Evolutionary conservation across 1,140 invertebrate genomes (phyloP), one percentile per base, ranked within the genome.

Genomic region (Psix sp.): DNA sequence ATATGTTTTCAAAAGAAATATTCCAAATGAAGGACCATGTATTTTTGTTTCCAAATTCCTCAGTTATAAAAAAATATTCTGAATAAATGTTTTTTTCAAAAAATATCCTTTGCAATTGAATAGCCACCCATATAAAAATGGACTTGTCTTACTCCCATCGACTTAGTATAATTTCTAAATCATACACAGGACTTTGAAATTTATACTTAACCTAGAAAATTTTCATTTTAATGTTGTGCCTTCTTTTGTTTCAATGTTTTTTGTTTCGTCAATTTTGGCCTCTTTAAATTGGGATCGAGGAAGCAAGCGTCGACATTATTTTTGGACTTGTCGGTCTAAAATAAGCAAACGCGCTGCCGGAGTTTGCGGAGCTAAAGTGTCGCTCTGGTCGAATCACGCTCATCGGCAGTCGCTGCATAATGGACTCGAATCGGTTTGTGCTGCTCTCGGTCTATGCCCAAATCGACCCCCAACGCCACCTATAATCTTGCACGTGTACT

Each of bases 401-500:
- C 63, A 52, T 59, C 65, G 54, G 46, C 48, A 24, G 35, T 21
- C 31, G 17, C 56, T 16, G 45, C 48, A 56, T 35, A 71, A 71
- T 71, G 56, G 66, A 62, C 36, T n/a, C 10, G 49, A 71, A 71
- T 63, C 67, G 57, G 67, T 63, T 71, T 43, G 66, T 70, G 56
- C 16, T 59, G 39, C 24, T 62, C 43, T 54, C 56, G 57, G 56
- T 62, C 7, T 21, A 51, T 42, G 26, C 42, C 40, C 40, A 46
- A 60, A 54, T 48, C 40, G 35, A 60, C 21, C 56, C 54, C 26
- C 42, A 60, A 60, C 66, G 66, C 66, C 66, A 60, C 56, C 66
- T 70, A 54, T 54, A 60, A 68, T 14, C 39, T 20, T 38, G 15
- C 46, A 9, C 43, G 15, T 2, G 43, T 42, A 57, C 33, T 21